Evolutionary conservation across 2,888 invertebrate species (phyloP), one percentile per base, ranked within the genome.

Genomic region (Cephus runcator): DNA sequence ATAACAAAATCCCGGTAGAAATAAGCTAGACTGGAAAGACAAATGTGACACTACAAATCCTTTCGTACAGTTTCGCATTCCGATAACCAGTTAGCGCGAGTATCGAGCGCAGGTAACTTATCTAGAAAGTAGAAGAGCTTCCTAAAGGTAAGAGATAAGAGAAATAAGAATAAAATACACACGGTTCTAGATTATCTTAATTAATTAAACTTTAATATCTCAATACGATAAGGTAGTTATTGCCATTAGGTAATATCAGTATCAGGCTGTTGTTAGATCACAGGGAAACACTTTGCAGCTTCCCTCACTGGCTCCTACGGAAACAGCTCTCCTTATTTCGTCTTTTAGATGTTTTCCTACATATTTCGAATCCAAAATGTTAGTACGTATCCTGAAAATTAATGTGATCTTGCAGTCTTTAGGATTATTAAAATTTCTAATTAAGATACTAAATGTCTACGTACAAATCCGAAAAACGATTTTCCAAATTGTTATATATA

Each of bases 321-420:
- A 79, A 30, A 87, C 84, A 12, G 87, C 89, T 23, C 88, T 82
- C 84, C 85, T 87, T 68, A 90, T 87, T 40, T 89, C 81, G 34
- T 86, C 85, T 77, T 88, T 89, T 68, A 90, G 76, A 33, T 85
- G 87, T 12, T 82, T 71, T 68, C 85, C 85, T 15, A 86, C 83
- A 34, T 86, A 82, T 75, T 85, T 84, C 34, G 84, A 83, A 34
- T 85, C 85, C 4, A 88, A 81, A 76, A 89, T 82, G 69, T 89
- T 89, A 35, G 81, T 85, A 34, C 85, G 87, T 74, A 90, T 86
- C 73, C 91, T 91, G 82, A 73, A 88, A 88, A 76, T 75, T 77
- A 79, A 82, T 68, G 69, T 34, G 12, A 33, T 12, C 30, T 4
- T 33, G n/a, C 31, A 71, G 31, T 30, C 31, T 12, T 15, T 31